Evolutionary conservation across 2,888 invertebrate species (phyloP).

Genomic region (Oeneis ivallda): DNA sequence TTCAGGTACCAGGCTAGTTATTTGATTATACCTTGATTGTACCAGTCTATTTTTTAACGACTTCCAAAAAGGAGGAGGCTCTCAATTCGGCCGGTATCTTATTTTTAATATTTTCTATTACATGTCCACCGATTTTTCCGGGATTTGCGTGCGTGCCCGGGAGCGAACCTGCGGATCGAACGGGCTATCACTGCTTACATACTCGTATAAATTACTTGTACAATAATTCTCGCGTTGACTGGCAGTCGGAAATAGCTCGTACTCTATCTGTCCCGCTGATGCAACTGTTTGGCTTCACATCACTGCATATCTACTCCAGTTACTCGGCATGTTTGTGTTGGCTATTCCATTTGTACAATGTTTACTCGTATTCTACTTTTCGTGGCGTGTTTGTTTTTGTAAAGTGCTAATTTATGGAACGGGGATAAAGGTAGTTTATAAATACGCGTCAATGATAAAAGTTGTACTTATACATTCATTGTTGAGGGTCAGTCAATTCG

Average conservation of each 20-base stretch:
- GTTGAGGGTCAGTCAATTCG: too few species aligned
- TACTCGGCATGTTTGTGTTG: neutral
- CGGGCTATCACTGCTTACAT: too few species aligned
- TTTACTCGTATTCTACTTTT: conserved; percentile 1
- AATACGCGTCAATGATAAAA: neutral
- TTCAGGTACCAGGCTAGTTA: too few species aligned
- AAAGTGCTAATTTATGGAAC: conserved; percentile 5
- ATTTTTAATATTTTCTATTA: too few species aligned
- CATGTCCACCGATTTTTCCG: too few species aligned
- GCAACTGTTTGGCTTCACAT: conserved; percentile 5
- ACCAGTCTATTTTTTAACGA: too few species aligned
- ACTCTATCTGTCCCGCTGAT: conserved; percentile 4
- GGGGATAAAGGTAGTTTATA: neutral
- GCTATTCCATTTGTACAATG: neutral
- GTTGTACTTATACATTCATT: neutral
- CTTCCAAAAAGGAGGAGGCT: too few species aligned
- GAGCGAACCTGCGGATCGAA: too few species aligned
- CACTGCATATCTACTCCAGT: neutral
- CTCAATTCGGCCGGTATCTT: too few species aligned
- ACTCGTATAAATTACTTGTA: too few species aligned
- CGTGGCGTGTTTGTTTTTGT: neutral
- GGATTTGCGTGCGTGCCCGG: too few species aligned
- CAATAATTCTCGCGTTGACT: neutral
- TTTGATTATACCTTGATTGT: too few species aligned
- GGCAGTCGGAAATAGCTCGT: conserved; percentile 10